These are phyloP conservation scores for Fulica atra DNA, from an alignment of 2,113 vertebrate genomes.

Conservation along the genomic window DNA sequence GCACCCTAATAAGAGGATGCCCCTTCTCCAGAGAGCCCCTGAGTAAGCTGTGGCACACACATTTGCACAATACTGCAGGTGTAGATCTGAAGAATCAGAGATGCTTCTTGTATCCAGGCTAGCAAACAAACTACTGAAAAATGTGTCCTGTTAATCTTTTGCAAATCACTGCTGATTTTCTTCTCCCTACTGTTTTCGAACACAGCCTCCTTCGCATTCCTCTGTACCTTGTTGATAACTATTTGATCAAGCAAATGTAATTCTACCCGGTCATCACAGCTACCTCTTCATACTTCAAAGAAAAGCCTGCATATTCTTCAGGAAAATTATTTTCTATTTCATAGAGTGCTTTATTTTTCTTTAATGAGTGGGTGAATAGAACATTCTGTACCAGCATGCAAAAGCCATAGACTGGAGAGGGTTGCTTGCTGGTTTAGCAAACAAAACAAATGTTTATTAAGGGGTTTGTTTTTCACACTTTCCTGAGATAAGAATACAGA, in stretches of 20 bases:
- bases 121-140: background rate
- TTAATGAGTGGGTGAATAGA: slow-evolving; percentile 31
- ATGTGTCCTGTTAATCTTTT: background rate
- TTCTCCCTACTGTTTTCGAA: background rate
- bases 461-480: background rate
- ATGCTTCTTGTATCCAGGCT: background rate
- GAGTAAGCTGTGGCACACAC: background rate
- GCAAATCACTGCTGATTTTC: background rate
- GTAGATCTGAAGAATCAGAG: background rate
- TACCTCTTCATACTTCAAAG: background rate
- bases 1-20: slow-evolving; percentile 20
- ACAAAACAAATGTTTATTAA: slow-evolving; percentile 6
- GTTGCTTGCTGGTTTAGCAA: background rate
- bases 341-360: slow-evolving; percentile 3
- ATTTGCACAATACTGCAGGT: background rate
- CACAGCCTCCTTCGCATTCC: background rate
- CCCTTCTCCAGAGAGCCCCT: slow-evolving; percentile 4
- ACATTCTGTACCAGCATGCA: background rate
- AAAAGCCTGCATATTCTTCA: background rate
- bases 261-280: background rate
- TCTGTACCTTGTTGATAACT: background rate
- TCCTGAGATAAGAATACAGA: background rate
- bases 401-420: background rate
- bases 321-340: slow-evolving; percentile 20
- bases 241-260: background rate